Evolutionary conservation across 2,797 vertebrate species (phyloP).

Genomic region (Antrozous pallidus): DNA sequence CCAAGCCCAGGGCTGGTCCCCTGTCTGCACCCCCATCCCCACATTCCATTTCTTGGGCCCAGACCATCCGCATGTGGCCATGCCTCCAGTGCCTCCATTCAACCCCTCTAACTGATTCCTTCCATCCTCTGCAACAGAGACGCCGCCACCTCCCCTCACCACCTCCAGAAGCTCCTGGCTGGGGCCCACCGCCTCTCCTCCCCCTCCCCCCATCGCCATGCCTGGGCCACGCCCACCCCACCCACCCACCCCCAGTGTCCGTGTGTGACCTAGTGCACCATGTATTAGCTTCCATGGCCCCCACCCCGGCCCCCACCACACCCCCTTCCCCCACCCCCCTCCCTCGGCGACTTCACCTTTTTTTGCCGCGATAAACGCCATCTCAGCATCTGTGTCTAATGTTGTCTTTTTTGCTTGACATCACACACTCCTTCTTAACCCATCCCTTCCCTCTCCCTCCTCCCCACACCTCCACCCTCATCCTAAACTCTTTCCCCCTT

Average conservation of each 20-base stretch:
- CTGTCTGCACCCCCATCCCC: neutral
- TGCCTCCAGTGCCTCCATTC: conserved; percentile 74
- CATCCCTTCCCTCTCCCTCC: conserved; percentile 72
- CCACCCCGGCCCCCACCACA: conserved; percentile 85
- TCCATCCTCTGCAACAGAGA: conserved; percentile 65
- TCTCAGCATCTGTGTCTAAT: conserved; percentile 98
- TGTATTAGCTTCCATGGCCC: conserved; percentile 94
- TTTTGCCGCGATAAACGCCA: conserved; percentile 98
- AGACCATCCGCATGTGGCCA: conserved; percentile 58
- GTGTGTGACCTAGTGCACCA: conserved; percentile 82
- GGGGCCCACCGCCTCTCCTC: conserved; percentile 85
- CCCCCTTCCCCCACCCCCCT: conserved; percentile 83
- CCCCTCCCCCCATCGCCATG: conserved; percentile 81
- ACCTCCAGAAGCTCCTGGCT: conserved; percentile 66
- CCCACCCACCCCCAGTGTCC: conserved; percentile 71
- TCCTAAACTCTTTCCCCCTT: conserved; percentile 55
- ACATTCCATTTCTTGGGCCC: conserved; percentile 13
- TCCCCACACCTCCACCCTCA: conserved; percentile 68
- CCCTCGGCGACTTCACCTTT: conserved; percentile 93
- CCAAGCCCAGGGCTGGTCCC: conserved; percentile 1
- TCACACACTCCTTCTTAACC: conserved; percentile 81
- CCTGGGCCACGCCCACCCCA: conserved; percentile 73
- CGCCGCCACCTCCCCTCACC: conserved; percentile 39
- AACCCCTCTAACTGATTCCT: conserved; percentile 65
- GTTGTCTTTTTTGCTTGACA: conserved; percentile 93